These are phyloP conservation scores for Phoebastria nigripes DNA, from an alignment of 2,797 vertebrate species.

Conservation along the genomic window DNA sequence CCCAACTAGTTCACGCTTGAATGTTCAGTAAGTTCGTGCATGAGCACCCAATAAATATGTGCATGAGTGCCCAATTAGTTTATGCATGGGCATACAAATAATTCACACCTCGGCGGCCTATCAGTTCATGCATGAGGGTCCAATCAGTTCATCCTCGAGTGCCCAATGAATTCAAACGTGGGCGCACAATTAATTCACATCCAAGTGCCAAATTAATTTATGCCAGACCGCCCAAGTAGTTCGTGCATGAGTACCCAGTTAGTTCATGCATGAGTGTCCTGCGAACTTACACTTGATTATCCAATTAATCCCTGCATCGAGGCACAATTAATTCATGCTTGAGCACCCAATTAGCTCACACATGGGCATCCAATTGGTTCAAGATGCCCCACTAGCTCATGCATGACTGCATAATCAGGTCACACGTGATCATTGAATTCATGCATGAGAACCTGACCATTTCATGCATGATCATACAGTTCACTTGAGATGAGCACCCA, in stretches of 20 bases:
- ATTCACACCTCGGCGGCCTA: not conserved
- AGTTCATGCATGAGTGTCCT: not conserved
- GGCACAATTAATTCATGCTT: not conserved
- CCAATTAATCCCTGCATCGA: not conserved
- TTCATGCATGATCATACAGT: not conserved
- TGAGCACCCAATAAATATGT: not conserved
- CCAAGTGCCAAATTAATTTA: not conserved
- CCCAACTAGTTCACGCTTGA: not conserved
- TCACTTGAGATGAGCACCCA: rapidly evolving
- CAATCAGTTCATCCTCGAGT: not conserved
- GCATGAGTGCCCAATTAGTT: not conserved
- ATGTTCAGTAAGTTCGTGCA: not conserved
- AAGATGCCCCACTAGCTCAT: not conserved
- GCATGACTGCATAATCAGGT: not conserved
- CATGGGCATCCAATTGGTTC: not conserved
- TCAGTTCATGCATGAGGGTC: not conserved
- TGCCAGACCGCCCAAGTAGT: not conserved
- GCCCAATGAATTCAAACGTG: not conserved
- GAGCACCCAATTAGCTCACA: constrained; percentile 3
- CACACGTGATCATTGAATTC: not conserved
- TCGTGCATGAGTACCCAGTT: not conserved
- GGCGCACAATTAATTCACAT: not conserved
- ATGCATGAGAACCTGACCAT: not conserved
- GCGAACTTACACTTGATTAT: not conserved
- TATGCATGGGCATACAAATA: not conserved